Evolutionary conservation across 1,140 invertebrate species (phyloP).

Genomic region (Harpegnathos saltator): DNA sequence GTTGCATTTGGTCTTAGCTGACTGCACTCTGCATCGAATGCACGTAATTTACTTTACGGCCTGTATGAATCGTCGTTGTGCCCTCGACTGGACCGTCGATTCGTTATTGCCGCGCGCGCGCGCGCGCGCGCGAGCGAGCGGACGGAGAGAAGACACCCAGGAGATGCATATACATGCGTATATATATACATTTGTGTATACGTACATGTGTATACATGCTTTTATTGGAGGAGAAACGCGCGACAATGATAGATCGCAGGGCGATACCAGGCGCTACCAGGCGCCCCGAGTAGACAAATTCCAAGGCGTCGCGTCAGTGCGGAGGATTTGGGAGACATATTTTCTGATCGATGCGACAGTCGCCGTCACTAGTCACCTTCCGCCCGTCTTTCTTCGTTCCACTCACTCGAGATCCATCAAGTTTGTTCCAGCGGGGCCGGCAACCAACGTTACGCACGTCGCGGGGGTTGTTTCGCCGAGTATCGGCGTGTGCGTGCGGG

Average conservation of each 20-base stretch:
- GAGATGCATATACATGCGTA: background rate
- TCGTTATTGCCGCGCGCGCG: background rate
- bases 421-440: conserved; percentile 44
- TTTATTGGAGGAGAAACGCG: conserved; percentile 18
- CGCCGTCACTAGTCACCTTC: conserved; percentile 26
- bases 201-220: too few species aligned
- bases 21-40: conserved; percentile 51
- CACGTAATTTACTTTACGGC: conserved; percentile 46
- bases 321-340: conserved; percentile 84
- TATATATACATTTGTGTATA: too few species aligned
- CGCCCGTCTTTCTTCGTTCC: conserved; percentile 30
- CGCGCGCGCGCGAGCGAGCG: too few species aligned
- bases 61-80: conserved; percentile 24
- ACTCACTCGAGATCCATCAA: conserved; percentile 10
- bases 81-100: background rate
- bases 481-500: too few species aligned
- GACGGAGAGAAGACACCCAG: background rate
- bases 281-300: background rate
- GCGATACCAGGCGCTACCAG: background rate
- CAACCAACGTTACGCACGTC: background rate
- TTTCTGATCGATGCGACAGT: conserved; percentile 80
- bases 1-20: conserved; percentile 40
- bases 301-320: conserved; percentile 12
- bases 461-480: too few species aligned
- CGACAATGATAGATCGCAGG: conserved; percentile 6